These are phyloP conservation scores for Temnopleurus reevesii DNA, from an alignment of 53 echinoderm and acorn worm genomes.

Conservation along the genomic window DNA sequence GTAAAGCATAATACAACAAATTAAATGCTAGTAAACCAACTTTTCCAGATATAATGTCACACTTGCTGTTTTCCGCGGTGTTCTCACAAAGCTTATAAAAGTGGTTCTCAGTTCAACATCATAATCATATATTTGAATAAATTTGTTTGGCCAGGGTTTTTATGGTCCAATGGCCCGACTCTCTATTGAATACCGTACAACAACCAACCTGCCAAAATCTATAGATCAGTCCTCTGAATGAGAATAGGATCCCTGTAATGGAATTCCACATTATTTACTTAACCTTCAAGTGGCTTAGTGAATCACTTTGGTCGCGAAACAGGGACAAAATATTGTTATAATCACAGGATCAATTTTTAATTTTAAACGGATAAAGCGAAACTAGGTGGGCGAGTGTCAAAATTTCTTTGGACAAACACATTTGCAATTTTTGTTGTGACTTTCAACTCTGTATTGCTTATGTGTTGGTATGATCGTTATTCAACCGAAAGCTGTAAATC, in stretches of 20 bases:
- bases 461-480: too few species aligned
- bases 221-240: not conserved
- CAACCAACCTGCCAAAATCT: not conserved
- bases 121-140: not conserved
- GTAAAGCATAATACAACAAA: too few species aligned
- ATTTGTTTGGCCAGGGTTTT: not conserved
- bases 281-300: not conserved
- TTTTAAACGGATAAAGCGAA: not conserved
- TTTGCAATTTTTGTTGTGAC: not conserved
- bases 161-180: not conserved
- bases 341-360: not conserved
- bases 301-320: not conserved
- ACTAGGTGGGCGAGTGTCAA: not conserved
- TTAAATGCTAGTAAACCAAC: too few species aligned
- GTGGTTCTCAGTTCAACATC: too few species aligned
- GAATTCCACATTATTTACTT: not conserved
- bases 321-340: not conserved
- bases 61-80: too few species aligned
- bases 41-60: too few species aligned
- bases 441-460: too few species aligned
- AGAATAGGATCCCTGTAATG: not conserved
- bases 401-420: not conserved
- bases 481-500: too few species aligned
- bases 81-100: too few species aligned
- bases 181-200: not conserved